Percentiles rank a stretch among this genome's conserved stretches.
Evolutionary conservation across 2,888 invertebrate genomes (phyloP).

Genomic region (Synergus umbraculus): DNA sequence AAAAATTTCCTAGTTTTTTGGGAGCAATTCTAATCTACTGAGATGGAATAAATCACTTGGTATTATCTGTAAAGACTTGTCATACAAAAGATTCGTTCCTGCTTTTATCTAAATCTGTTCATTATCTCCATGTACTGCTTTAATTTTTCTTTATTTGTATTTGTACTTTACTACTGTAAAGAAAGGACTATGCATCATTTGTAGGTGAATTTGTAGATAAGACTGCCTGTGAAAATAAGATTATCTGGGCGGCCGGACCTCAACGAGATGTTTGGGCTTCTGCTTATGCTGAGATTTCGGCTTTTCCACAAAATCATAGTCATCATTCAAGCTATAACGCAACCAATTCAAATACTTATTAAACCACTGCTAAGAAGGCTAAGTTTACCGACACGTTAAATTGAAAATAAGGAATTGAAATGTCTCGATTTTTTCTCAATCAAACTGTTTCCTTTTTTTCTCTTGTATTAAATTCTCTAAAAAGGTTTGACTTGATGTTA

Average conservation of each 20-base stretch:
- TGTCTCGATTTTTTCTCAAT: not conserved
- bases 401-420: not conserved
- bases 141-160: conserved; percentile 31
- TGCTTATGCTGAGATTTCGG: conserved; percentile 11
- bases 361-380: too few relatives aligned
- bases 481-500: conserved; percentile 7
- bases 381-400: not conserved
- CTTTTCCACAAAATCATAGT: not conserved
- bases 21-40: too few relatives aligned
- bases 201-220: conserved; percentile 29
- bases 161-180: conserved; percentile 14
- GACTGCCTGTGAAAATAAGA: conserved; percentile 28
- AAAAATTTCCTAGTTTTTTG: too few relatives aligned
- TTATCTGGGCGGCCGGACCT: conserved; percentile 14
- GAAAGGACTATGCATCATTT: conserved; percentile 10
- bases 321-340: not conserved
- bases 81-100: not conserved
- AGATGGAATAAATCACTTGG: too few relatives aligned
- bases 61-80: conserved; percentile 3
- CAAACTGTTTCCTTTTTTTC: not conserved
- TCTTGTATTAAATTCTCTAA: not conserved
- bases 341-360: not conserved
- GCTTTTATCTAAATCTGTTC: not conserved
- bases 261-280: conserved; percentile 7
- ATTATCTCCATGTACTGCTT: conserved; percentile 12